Percentiles rank a stretch among this genome's conserved stretches.
These are phyloP conservation scores for Apis laboriosa DNA, from an alignment of 1,140 invertebrate genomes.

Conservation along the genomic window DNA sequence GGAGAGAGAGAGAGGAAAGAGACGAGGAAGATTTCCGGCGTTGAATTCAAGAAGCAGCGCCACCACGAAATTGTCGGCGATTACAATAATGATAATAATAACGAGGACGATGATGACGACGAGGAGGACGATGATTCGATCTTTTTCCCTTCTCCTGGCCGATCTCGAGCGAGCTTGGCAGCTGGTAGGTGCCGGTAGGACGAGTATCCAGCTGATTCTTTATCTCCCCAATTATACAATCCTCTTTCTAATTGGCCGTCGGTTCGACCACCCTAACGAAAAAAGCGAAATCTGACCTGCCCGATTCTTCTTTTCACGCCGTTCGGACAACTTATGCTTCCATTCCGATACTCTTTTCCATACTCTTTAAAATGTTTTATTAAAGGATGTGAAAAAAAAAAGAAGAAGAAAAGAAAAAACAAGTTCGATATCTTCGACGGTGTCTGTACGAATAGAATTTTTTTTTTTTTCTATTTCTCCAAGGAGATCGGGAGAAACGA, in stretches of 20 bases:
- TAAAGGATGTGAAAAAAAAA: no score
- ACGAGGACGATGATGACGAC: slow-evolving; percentile 25
- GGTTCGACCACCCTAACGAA: slow-evolving; percentile 60
- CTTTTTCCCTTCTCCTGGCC: slow-evolving; percentile 4
- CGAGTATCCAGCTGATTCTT: slow-evolving; percentile 64
- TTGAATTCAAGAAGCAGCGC: not conserved
- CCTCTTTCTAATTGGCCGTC: slow-evolving; percentile 65
- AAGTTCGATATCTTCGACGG: not conserved
- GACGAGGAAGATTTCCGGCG: not conserved
- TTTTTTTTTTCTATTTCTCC: no score
- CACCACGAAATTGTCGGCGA: slow-evolving; percentile 28
- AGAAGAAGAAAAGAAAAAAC: not conserved
- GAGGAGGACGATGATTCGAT: slow-evolving; percentile 37
- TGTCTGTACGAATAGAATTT: no score
- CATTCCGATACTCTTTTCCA: not conserved
- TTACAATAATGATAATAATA: slow-evolving; percentile 50
- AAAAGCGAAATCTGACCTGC: slow-evolving; percentile 42
- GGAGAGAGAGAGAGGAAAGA: not conserved
- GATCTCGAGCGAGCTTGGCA: slow-evolving; percentile 48
- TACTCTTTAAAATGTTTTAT: not conserved
- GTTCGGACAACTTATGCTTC: slow-evolving; percentile 35
- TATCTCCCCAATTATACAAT: slow-evolving; percentile 68
- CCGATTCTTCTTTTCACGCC: slow-evolving; percentile 56
- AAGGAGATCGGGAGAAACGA: no score
- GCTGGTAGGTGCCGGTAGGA: slow-evolving; percentile 60